These are phyloP conservation scores for Halcyon senegalensis DNA, from an alignment of 2,113 vertebrate species.

Conservation along the genomic window DNA sequence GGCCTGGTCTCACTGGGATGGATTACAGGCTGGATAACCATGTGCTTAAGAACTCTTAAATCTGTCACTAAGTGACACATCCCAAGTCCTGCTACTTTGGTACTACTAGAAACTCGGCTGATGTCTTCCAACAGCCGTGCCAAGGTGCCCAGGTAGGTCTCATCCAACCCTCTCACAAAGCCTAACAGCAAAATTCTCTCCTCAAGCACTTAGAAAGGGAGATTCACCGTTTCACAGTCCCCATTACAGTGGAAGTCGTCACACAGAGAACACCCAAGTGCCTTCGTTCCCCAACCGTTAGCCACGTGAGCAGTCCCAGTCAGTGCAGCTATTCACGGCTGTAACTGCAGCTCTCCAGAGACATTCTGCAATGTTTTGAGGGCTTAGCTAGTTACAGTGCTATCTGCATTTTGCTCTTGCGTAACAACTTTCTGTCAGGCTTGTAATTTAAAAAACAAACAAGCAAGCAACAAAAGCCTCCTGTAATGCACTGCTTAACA, in stretches of 20 bases:
- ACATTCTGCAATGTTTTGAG: not conserved
- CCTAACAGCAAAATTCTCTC: not conserved
- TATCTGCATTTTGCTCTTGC: not conserved
- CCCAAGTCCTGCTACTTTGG: not conserved
- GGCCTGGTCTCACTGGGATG: not conserved
- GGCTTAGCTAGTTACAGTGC: not conserved
- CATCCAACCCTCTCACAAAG: not conserved
- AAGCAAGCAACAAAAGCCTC: not conserved
- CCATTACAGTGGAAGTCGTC: not conserved
- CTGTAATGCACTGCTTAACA: not conserved
- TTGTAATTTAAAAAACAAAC: not conserved
- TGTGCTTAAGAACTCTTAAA: not conserved
- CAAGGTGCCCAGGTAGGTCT: fast-evolving
- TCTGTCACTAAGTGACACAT: not conserved
- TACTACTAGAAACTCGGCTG: not conserved
- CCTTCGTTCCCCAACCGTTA: not conserved
- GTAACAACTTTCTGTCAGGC: not conserved
- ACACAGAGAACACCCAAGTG: not conserved
- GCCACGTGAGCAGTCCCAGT: not conserved
- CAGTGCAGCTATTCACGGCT: not conserved
- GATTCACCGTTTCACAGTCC: not conserved
- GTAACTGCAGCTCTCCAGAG: not conserved
- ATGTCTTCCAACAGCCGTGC: not conserved
- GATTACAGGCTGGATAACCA: not conserved
- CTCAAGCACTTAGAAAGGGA: not conserved